These are phyloP conservation scores for Crepidodera aurea DNA, from an alignment of 2,888 invertebrate species.

Conservation along the genomic window DNA sequence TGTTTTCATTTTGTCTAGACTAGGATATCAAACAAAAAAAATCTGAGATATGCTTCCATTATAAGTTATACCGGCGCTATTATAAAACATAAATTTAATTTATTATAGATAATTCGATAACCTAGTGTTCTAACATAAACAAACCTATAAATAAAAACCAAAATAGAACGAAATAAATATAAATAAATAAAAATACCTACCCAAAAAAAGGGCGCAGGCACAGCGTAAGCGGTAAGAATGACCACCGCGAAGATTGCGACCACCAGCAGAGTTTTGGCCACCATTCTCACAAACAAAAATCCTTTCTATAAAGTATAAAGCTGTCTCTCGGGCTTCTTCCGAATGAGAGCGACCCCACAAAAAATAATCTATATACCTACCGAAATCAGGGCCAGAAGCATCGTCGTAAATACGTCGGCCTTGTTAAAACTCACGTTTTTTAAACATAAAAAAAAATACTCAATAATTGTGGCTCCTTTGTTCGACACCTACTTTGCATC, in stretches of 20 bases:
- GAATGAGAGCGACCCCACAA: slow-evolving; percentile 36
- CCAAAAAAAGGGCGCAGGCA: slow-evolving; percentile 32
- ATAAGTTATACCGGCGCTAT: too few relatives aligned
- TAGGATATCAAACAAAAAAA: too few relatives aligned
- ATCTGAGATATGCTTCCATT: too few relatives aligned
- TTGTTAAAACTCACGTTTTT: slow-evolving; percentile 34
- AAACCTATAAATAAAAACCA: slow-evolving; percentile 2
- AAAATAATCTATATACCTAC: slow-evolving; percentile 37
- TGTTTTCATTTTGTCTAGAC: too few relatives aligned
- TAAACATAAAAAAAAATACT: slow-evolving; percentile 18
- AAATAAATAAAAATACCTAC: slow-evolving; percentile 28
- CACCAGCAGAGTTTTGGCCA: slow-evolving; percentile 48
- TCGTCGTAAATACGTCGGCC: slow-evolving; percentile 25
- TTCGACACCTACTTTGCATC: slow-evolving; percentile 34
- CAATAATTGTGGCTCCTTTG: slow-evolving; percentile 29
- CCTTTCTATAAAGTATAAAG: slow-evolving; percentile 50
- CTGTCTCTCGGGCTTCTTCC: slow-evolving; percentile 45
- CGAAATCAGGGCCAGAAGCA: slow-evolving; percentile 26
- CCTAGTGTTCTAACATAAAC: neutral
- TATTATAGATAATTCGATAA: neutral
- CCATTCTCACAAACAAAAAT: slow-evolving; percentile 43
- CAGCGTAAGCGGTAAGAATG: slow-evolving; percentile 37
- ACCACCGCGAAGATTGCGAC: slow-evolving; percentile 47
- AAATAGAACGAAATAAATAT: neutral
- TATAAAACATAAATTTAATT: too few relatives aligned